Evolutionary conservation across 2,888 invertebrate species (phyloP).

Genomic region (Stenodera caucasica): DNA sequence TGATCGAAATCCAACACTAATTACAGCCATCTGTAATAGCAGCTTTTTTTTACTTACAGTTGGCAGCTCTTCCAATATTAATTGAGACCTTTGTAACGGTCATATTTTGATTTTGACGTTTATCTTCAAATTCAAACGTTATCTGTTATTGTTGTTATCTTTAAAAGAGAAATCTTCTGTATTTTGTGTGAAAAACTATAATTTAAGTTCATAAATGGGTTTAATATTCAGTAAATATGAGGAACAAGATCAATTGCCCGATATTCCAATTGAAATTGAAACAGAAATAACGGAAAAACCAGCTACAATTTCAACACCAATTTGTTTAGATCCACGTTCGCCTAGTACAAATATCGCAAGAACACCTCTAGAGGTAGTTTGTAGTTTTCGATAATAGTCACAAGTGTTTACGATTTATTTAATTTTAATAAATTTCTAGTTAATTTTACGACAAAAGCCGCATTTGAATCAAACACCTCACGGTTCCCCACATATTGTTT

Average conservation of each 20-base stretch:
- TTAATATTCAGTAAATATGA: constrained; percentile 37
- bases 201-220: constrained; percentile 35
- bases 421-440: constrained; percentile 19
- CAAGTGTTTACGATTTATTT: neutral
- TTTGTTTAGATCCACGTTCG: constrained; percentile 60
- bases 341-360: constrained; percentile 63
- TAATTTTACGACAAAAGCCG: constrained; percentile 28
- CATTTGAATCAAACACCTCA: constrained; percentile 20
- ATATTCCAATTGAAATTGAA: constrained; percentile 16
- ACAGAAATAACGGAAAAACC: constrained; percentile 33
- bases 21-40: too few species aligned
- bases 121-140: constrained; percentile 14
- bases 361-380: constrained; percentile 64
- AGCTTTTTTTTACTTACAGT: too few species aligned
- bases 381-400: neutral
- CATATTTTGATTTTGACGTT: neutral
- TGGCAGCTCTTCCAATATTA: neutral
- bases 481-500: constrained; percentile 15
- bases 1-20: too few species aligned
- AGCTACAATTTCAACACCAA: constrained; percentile 40
- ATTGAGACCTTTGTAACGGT: neutral
- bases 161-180: neutral
- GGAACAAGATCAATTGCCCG: constrained; percentile 20
- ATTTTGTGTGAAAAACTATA: neutral
- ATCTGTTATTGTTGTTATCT: neutral